Evolutionary conservation across 23 tunicate genomes (phyloP), one percentile per base, ranked within the genome.

Genomic region (Ciona savignyi): DNA sequence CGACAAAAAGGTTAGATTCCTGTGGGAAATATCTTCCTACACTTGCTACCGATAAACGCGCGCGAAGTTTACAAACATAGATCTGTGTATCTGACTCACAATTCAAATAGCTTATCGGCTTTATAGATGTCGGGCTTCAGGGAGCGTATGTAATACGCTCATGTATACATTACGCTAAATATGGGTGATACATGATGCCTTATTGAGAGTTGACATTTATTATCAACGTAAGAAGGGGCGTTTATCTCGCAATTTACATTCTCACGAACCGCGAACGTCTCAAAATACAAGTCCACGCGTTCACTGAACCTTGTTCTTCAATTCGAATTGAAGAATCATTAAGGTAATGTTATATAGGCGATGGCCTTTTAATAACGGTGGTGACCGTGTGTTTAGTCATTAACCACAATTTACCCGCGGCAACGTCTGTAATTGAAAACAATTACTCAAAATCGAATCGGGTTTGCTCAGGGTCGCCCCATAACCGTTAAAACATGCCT

Each of bases 371-470:
- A 42, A 42, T 42, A 42, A 6, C 56, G 9, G 11, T 42, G 56
- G 56, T n/a, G n/a, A n/a, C 11, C 56, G 11, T 42, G 15, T 42
- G 15, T 42, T 42, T 15, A 42, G 56, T 42, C 56, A 42, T 15
- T 42, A 42, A 42, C 56, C 56, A 42, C 56, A 42, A 42, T 42
- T 15, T 42, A 42, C 56, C 56, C 56, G 56, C 56, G 56, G 56
- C 56, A 42, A 42, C 56, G 56, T 42, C 15, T 9, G 56, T 42
- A 42, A 42, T 42, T 42, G 56, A 15, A 6, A 42, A 15, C 56
- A 42, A 42, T 42, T 42, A 42, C 56, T 42, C 56, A 42, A 42
- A n/a, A 42, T 42, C 11, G 15, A 6, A 42, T 42, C 15, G 56
- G 56, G 56, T 42, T 15, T 42, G 56, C 9, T 42, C 56, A n/a